Evolutionary conservation across 2,113 vertebrate genomes (phyloP).

Genomic region (Mobula birostris): DNA sequence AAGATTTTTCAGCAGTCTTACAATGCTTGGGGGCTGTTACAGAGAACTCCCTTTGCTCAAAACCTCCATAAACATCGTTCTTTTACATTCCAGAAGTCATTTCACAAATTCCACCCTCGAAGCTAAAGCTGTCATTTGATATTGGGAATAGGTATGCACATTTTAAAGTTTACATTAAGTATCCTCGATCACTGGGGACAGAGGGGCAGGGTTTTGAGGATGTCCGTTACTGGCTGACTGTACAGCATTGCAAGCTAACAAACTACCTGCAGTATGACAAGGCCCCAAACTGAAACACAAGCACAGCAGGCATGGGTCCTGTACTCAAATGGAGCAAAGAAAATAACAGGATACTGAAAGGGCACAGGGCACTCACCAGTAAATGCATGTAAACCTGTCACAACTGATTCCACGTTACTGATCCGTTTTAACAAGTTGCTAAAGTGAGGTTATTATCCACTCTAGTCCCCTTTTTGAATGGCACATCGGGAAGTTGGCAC

Average conservation of each 20-base stretch:
- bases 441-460: neutral
- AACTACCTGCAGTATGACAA: neutral
- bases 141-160: neutral
- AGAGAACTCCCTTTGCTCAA: neutral
- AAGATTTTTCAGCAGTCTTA: neutral
- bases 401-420: neutral
- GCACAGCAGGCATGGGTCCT: neutral
- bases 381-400: neutral
- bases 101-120: neutral
- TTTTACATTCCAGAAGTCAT: neutral
- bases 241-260: neutral
- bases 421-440: neutral
- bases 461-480: neutral
- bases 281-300: neutral
- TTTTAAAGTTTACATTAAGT: neutral
- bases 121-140: neutral
- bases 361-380: neutral
- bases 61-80: neutral
- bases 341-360: neutral
- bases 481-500: neutral
- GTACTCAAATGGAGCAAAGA: neutral
- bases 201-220: neutral
- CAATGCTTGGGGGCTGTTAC: neutral
- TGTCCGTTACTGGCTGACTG: neutral
- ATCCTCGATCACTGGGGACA: neutral